These are phyloP conservation scores for Leptatherina wallacei DNA, from an alignment of 2,797 vertebrate species.

Conservation along the genomic window DNA sequence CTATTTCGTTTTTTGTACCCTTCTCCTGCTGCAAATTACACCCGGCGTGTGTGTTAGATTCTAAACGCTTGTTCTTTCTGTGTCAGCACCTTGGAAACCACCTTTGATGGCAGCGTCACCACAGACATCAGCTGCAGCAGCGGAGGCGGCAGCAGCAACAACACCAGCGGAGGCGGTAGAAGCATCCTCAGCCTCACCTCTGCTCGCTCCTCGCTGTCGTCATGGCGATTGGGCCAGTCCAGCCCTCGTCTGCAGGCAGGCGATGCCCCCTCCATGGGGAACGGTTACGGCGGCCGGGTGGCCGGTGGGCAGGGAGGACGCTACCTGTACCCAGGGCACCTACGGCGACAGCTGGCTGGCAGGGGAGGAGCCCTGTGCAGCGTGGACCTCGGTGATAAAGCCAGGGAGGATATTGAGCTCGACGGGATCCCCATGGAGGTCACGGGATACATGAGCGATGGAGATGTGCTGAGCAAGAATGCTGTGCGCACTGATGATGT, in stretches of 20 bases:
- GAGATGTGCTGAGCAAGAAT: slow-evolving; percentile 95
- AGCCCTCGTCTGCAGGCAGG: slow-evolving; percentile 95
- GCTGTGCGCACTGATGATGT: slow-evolving; percentile 89
- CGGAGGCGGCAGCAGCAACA: slow-evolving; percentile 50
- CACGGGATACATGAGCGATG: slow-evolving; percentile 96
- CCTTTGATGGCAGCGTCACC: slow-evolving; percentile 91
- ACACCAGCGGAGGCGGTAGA: slow-evolving; percentile 71
- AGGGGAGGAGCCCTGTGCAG: slow-evolving; percentile 76
- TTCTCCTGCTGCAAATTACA: background rate
- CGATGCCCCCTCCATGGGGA: slow-evolving; percentile 88
- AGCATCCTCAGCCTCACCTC: slow-evolving; percentile 93
- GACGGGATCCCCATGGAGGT: slow-evolving; percentile 88
- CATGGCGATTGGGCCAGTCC: slow-evolving; percentile 94
- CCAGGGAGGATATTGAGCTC: slow-evolving; percentile 85
- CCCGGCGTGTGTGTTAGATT: background rate
- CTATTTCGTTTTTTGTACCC: background rate
- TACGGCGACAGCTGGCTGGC: slow-evolving; percentile 89
- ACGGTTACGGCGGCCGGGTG: slow-evolving; percentile 78
- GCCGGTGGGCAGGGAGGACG: slow-evolving; percentile 84
- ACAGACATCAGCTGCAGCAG: slow-evolving; percentile 88
- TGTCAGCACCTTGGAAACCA: slow-evolving; percentile 93
- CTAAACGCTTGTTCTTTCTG: background rate
- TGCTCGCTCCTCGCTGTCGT: slow-evolving; percentile 91
- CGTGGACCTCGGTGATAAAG: slow-evolving; percentile 78
- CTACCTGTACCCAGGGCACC: slow-evolving; percentile 88